Evolutionary conservation across 2,113 vertebrate species (phyloP), one percentile per base, ranked within the genome.

Genomic region (Capreolus pygargus): DNA sequence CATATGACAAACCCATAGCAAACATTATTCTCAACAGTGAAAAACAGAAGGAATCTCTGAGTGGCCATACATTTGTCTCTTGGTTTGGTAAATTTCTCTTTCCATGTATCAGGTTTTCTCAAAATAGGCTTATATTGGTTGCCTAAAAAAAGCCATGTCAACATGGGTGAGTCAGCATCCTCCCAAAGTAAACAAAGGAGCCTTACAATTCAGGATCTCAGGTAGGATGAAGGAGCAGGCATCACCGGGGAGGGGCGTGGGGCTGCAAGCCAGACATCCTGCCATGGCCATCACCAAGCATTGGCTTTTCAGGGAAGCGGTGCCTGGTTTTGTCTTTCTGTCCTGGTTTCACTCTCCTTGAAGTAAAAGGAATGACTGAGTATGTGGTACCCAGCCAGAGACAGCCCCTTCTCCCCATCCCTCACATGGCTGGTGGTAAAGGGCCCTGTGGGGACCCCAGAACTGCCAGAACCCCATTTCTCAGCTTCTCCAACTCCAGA

Each of bases 181-280:
- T 91, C 54, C 47, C 81, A 45, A n/a, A n/a, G 43, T 12, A 76
- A 21, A 70, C 30, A 47, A 47, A 70, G 47, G 21, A 89, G n/a
- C 0, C 25, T n/a, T 19, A 5, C 23, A 45, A 1, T 13, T 76
- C n/a, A 78, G 67, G 21, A 19, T 36, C 25, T 17, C 16, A 9
- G 23, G n/a, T 12, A 23, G 33, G 39, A 45, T 61, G 39, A 67
- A 76, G 30, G 15, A 67, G 14, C 27, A 55, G 52, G 50, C 25
- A 7, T 8, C 52, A 25, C 0, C 6, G 0, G 27, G 19, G 67
- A 33, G 30, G 6, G n/a, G 1, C 0, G 0, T 15, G n/a, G 13
- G 21, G 36, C 1, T 13, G 13, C 39, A 76, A 67, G 39, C 50
- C 88, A 79, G 87, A 50, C 17, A 58, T 30, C 30, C 52, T 30